phyloP scores from a whole-genome alignment of 2,797 vertebrate species.

The Aplochiton taeniatus region DNA sequence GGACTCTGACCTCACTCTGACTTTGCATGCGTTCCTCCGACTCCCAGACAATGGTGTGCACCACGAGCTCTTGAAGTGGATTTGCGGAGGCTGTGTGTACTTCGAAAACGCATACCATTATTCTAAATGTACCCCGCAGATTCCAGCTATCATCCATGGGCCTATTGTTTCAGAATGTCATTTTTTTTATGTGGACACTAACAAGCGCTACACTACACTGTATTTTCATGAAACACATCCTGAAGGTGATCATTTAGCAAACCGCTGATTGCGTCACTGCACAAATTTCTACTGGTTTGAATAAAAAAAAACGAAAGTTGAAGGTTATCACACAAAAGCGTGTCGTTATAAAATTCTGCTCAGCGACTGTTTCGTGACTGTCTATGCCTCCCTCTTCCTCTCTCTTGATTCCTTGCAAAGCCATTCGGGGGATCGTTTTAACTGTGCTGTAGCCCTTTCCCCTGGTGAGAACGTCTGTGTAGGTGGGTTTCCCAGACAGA shows the following conservation, averaged over 20 bases:
- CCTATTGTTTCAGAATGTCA: conserved; percentile 44
- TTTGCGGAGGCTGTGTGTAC: conserved; percentile 66
- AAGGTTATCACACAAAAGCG: no score
- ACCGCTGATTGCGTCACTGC: no score
- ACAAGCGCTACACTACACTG: no score
- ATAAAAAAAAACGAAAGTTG: no score
- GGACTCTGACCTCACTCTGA: conserved; percentile 55
- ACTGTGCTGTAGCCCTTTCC: neutral
- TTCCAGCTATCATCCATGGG: conserved; percentile 38
- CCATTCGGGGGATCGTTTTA: no score
- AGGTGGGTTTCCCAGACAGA: conserved; percentile 32
- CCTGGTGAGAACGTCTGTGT: conserved; percentile 2
- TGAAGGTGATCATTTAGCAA: no score
- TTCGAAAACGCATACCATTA: conserved; percentile 63
- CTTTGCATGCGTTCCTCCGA: conserved; percentile 15
- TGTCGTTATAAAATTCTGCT: no score
- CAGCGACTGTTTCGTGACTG: no score
- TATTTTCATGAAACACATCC: no score
- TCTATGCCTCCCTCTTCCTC: no score
- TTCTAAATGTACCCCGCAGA: conserved; percentile 63
- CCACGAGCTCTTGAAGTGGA: conserved; percentile 47
- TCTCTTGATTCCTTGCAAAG: no score
- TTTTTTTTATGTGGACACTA: neutral
- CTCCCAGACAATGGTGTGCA: conserved; percentile 37
- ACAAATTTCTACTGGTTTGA: no score